phyloP scores from a whole-genome alignment of 2,113 vertebrate species.

The Craseonycteris thonglongyai region DNA sequence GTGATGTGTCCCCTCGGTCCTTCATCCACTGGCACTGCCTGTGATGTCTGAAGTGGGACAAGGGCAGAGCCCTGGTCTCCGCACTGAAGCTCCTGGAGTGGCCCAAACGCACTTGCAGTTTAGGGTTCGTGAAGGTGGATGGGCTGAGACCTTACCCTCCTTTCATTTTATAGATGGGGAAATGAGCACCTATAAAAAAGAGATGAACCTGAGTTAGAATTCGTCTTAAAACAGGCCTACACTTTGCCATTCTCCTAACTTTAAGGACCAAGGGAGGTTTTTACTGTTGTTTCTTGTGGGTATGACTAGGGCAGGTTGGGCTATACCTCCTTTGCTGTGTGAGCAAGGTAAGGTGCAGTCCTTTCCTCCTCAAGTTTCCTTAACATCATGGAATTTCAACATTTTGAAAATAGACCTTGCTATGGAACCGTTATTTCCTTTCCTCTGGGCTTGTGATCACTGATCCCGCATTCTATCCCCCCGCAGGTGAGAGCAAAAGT shows the following conservation, averaged over 20 bases:
- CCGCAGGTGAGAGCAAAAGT: neutral
- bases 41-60: neutral
- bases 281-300: neutral
- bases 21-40: neutral
- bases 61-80: neutral
- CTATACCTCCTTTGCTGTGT: neutral
- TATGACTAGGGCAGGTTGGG: neutral
- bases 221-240: neutral
- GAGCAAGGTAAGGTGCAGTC: neutral
- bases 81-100: neutral
- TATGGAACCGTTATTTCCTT: neutral
- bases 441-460: neutral
- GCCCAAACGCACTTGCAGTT: neutral
- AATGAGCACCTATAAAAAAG: neutral
- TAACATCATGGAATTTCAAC: neutral
- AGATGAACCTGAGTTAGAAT: neutral
- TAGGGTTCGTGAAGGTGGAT: neutral
- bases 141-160: neutral
- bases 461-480: neutral
- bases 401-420: neutral
- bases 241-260: neutral
- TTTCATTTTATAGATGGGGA: neutral
- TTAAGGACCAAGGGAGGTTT: neutral
- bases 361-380: neutral
- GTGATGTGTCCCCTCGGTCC: too few species aligned